A percentile compares a stretch with the other conserved stretches of the same genome.
These are phyloP conservation scores for Peucedramus taeniatus DNA, from an alignment of 2,113 vertebrate species.

Conservation along the genomic window DNA sequence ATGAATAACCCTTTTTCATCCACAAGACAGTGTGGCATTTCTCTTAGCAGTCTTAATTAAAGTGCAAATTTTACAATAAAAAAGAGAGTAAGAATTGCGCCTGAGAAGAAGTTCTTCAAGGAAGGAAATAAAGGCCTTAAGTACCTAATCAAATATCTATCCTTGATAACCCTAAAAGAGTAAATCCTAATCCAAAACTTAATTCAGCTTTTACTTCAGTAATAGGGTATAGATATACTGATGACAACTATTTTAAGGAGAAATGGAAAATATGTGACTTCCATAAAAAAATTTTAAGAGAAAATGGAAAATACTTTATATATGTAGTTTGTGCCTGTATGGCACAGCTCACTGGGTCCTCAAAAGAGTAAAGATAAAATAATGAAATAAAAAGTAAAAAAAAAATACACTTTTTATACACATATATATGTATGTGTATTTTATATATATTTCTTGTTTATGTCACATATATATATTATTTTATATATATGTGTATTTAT, in stretches of 20 bases:
- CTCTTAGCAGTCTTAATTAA: background rate
- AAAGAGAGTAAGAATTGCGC: background rate
- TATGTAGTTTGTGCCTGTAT: background rate
- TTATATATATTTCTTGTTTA: background rate
- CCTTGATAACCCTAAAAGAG: background rate
- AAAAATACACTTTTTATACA: background rate
- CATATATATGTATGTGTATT: no score
- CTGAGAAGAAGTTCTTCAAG: background rate
- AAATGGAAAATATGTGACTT: background rate
- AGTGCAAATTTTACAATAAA: background rate
- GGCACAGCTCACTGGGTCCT: background rate
- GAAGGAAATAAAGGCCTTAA: background rate
- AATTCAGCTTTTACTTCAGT: background rate
- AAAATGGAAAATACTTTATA: background rate
- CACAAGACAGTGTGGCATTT: background rate
- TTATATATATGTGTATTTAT: background rate
- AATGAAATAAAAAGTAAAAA: background rate
- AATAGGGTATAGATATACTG: background rate
- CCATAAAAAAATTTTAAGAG: background rate
- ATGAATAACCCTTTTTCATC: background rate
- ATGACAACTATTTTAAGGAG: background rate
- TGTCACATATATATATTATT: fast-evolving
- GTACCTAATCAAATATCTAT: background rate
- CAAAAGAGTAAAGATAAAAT: background rate
- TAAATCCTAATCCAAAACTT: background rate